phyloP scores from a whole-genome alignment of 2,797 vertebrate genomes.

The Peromyscus aztecus region DNA sequence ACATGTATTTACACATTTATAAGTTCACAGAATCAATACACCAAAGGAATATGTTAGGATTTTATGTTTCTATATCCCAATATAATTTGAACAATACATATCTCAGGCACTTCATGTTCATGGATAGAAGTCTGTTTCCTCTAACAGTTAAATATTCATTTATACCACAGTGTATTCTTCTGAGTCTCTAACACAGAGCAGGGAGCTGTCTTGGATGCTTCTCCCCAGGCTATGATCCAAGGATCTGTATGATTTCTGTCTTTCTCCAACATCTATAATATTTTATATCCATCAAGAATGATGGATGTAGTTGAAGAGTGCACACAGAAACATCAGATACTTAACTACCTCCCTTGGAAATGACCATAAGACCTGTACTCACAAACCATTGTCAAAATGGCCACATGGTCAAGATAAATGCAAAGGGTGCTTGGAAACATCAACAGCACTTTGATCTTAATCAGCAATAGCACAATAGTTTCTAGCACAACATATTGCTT shows the following conservation, averaged over 20 bases:
- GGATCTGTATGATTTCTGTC: neutral
- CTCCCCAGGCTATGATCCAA: neutral
- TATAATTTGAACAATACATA: neutral
- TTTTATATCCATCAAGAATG: neutral
- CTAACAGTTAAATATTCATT: neutral
- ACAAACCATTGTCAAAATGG: neutral
- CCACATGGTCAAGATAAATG: neutral
- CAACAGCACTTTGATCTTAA: neutral
- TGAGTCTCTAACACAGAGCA: neutral
- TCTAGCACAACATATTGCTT: neutral
- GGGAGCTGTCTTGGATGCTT: neutral
- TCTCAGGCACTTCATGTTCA: neutral
- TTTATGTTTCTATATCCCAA: neutral
- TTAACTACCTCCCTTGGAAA: neutral
- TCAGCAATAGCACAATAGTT: neutral
- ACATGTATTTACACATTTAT: neutral
- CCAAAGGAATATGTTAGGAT: neutral
- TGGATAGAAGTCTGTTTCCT: constrained; percentile 14
- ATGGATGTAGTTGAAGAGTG: neutral
- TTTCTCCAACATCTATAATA: neutral
- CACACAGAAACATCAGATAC: neutral
- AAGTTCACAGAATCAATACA: neutral
- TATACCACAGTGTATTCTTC: neutral
- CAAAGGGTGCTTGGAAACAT: neutral
- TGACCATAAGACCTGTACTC: neutral